Percentiles rank a stretch among this genome's conserved stretches.
Conservation (phyloP, 2,888 invertebrate genomes). For the Xanthorhoe spadicearia region DNA sequence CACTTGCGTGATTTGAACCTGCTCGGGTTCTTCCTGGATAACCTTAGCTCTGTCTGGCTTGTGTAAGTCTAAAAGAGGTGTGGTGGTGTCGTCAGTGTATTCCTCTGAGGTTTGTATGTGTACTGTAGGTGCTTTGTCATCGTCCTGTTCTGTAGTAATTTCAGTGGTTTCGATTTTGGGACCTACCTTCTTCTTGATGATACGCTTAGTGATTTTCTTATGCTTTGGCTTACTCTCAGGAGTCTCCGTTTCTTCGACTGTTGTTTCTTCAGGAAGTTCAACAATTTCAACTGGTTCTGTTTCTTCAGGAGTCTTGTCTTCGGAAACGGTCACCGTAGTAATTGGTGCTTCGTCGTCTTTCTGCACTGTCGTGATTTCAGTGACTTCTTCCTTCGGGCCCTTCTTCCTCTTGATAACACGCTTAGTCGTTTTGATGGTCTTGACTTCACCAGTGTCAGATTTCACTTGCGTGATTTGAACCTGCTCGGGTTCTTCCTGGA, state of each 20-base stretch:
- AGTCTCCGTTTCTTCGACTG: not conserved
- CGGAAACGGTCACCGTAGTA: slow-evolving; percentile 59
- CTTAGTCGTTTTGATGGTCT: slow-evolving; percentile 48
- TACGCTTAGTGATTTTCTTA: slow-evolving; percentile 8
- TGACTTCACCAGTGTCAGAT: slow-evolving; percentile 43
- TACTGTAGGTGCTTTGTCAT: slow-evolving; percentile 51
- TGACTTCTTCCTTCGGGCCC: slow-evolving; percentile 53
- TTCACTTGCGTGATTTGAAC: slow-evolving; percentile 49
- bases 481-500: slow-evolving; percentile 48
- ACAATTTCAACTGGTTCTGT: slow-evolving; percentile 40
- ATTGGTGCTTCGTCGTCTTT: slow-evolving; percentile 55
- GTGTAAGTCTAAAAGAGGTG: slow-evolving; percentile 24
- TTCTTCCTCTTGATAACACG: slow-evolving; percentile 52
- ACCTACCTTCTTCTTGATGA: slow-evolving; percentile 19
- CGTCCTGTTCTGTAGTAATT: slow-evolving; percentile 48
- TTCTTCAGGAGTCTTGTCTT: slow-evolving; percentile 46
- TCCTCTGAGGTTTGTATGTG: slow-evolving; percentile 7
- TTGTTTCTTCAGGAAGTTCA: slow-evolving; percentile 24
- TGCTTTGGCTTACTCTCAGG: slow-evolving; percentile 16
- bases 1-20: slow-evolving; percentile 49
- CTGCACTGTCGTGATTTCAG: slow-evolving; percentile 53
- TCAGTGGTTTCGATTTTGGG: slow-evolving; percentile 36
- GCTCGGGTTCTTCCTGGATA: slow-evolving; percentile 48
- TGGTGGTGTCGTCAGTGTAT: slow-evolving; percentile 23
- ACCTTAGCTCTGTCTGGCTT: slow-evolving; percentile 37